Percentiles rank a stretch among this genome's conserved stretches.
phyloP scores from a whole-genome alignment of 1,140 invertebrate genomes.

The Xylocopa sonorina region DNA sequence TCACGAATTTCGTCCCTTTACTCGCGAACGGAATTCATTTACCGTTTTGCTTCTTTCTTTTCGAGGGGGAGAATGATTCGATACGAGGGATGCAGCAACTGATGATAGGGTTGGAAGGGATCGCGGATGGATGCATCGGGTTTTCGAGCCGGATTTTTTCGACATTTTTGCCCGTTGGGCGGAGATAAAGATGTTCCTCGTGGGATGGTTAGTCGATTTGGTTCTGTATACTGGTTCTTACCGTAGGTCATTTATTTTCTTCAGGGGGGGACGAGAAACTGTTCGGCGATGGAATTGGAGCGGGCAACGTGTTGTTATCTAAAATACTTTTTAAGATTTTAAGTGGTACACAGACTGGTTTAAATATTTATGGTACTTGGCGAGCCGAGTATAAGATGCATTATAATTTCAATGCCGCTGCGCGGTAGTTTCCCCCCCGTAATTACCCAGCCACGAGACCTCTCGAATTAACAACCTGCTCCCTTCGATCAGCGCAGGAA shows the following conservation, averaged over 20 bases:
- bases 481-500: too few species aligned
- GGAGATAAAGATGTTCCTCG: neutral
- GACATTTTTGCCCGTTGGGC: neutral
- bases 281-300: neutral
- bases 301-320: neutral
- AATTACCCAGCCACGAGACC: too few species aligned
- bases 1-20: neutral
- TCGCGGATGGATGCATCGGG: neutral
- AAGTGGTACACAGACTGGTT: neutral
- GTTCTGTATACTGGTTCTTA: neutral
- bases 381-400: neutral
- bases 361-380: neutral
- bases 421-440: too few species aligned
- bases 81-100: neutral
- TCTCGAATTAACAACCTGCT: too few species aligned
- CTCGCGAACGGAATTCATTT: neutral
- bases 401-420: too few species aligned
- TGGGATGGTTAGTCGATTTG: neutral
- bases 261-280: neutral
- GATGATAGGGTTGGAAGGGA: slow-evolving; percentile 10
- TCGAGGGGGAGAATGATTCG: neutral
- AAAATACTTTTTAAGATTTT: neutral
- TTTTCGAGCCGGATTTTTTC: neutral
- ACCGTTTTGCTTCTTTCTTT: too few species aligned
- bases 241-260: neutral